Evolutionary conservation across 92 coral and sea anemone genomes (phyloP).

Genomic region (Epizoanthus scotinus): DNA sequence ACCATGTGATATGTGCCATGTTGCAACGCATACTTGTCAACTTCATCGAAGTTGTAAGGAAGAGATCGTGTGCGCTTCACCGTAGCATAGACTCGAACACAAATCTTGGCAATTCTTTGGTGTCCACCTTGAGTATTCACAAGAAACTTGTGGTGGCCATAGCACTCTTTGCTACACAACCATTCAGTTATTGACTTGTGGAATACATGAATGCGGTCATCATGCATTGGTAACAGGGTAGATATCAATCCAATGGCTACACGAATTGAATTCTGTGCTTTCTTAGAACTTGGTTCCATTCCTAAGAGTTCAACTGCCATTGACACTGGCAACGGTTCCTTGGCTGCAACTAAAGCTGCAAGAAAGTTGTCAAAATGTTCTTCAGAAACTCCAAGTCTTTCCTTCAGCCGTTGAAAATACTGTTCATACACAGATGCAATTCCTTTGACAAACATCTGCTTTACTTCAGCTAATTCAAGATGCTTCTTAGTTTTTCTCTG

Average conservation of each 20-base stretch:
- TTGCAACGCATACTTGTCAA: slow-evolving; percentile 9
- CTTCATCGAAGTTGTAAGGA: not conserved
- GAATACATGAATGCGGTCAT: slow-evolving; percentile 28
- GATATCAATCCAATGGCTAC: slow-evolving; percentile 25
- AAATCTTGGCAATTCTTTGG: slow-evolving; percentile 1
- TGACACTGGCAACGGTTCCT: slow-evolving; percentile 31
- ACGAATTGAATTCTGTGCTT: slow-evolving; percentile 4
- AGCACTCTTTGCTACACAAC: not conserved
- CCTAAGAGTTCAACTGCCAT: slow-evolving; percentile 6
- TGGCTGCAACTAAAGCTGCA: slow-evolving; percentile 18
- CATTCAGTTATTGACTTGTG: slow-evolving; percentile 46
- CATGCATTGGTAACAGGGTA: slow-evolving; percentile 20
- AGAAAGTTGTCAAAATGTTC: not conserved
- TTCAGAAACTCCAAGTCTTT: slow-evolving; percentile 16
- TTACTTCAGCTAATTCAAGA: not conserved
- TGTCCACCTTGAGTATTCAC: not conserved
- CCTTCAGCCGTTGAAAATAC: slow-evolving; percentile 32
- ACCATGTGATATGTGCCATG: slow-evolving; percentile 39
- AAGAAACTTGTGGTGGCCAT: slow-evolving; percentile 19
- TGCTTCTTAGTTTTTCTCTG: not conserved
- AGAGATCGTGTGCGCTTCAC: not conserved
- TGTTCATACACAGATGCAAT: slow-evolving; percentile 43
- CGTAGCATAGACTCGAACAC: not conserved
- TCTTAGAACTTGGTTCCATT: not conserved
- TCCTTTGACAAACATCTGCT: slow-evolving; percentile 21